Percentiles rank a stretch among this genome's conserved stretches.
These are phyloP conservation scores for Rhea pennata DNA, from an alignment of 2,113 vertebrate genomes.

Conservation along the genomic window DNA sequence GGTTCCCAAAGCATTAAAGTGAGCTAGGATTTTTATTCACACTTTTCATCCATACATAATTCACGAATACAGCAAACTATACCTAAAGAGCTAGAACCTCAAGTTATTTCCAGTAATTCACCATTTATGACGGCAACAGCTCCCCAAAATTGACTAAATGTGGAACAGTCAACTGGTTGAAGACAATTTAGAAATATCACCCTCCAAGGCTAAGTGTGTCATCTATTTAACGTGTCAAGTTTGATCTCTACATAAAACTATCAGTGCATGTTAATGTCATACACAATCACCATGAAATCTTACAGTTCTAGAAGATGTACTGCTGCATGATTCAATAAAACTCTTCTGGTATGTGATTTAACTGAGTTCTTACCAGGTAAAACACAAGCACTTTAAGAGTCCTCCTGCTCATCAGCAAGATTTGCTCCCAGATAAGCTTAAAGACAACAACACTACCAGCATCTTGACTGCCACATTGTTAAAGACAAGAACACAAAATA, in stretches of 20 bases:
- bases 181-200: background rate
- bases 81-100: background rate
- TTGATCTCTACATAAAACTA: constrained; percentile 6
- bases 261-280: background rate
- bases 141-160: background rate
- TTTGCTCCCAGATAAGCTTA: background rate
- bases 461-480: background rate
- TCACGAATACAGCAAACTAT: background rate
- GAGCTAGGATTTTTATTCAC: background rate
- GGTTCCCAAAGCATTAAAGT: background rate
- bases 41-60: background rate
- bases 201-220: background rate
- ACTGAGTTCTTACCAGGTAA: background rate
- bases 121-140: background rate
- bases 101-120: background rate
- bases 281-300: background rate
- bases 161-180: background rate
- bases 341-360: background rate
- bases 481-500: background rate
- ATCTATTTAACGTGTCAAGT: background rate
- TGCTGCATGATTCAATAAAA: background rate
- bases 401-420: background rate
- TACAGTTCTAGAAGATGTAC: background rate
- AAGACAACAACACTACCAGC: background rate
- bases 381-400: background rate